Conservation (phyloP, 2,113 vertebrate species). For the Hemibagrus wyckioides region DNA sequence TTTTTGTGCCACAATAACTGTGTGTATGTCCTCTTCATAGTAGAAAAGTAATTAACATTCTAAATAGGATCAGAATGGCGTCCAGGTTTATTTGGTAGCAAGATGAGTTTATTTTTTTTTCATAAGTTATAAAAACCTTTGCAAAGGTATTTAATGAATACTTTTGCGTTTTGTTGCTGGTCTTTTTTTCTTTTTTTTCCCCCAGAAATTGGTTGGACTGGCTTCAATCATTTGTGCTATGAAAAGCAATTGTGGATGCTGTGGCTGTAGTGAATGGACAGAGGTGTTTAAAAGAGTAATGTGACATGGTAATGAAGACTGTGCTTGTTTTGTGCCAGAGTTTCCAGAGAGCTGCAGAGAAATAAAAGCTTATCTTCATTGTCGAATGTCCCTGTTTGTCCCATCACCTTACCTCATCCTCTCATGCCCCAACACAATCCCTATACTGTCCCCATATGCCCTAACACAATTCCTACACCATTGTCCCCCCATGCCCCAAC, state of each 20-base stretch:
- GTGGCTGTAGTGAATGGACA: not conserved
- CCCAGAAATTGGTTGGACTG: not conserved
- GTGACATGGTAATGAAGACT: not conserved
- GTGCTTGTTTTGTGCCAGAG: not conserved
- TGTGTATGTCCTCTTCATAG: not conserved
- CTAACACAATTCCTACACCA: no score
- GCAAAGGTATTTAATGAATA: not conserved
- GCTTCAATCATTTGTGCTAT: not conserved
- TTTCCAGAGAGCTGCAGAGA: not conserved
- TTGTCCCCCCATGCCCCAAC: no score
- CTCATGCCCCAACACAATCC: no score
- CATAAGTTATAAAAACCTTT: not conserved
- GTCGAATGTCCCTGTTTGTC: not conserved
- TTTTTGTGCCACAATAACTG: constrained; percentile 7
- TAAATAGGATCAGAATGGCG: not conserved
- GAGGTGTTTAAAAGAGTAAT: not conserved
- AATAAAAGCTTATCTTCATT: not conserved
- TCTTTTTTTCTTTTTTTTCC: not conserved
- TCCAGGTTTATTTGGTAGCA: not conserved
- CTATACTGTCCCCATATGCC: no score
- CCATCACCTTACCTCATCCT: not conserved
- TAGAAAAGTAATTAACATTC: constrained; percentile 30
- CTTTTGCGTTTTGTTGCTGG: not conserved
- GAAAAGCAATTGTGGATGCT: not conserved
- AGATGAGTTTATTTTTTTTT: not conserved